phyloP scores from a whole-genome alignment of 2,888 invertebrate species.

The Cepaea hortensis region DNA sequence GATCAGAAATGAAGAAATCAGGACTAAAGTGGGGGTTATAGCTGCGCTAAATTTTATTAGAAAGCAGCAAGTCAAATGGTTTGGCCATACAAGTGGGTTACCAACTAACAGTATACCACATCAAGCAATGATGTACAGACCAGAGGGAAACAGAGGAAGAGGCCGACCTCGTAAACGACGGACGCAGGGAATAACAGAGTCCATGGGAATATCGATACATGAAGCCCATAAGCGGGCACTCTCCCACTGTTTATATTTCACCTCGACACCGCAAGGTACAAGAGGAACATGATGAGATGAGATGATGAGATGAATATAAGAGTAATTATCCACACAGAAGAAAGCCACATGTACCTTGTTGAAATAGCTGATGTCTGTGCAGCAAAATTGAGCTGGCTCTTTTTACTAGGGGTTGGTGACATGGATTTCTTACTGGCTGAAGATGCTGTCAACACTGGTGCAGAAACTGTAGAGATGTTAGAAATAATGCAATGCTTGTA shows the following conservation, averaged over 20 bases:
- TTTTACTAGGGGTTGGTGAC: slow-evolving; percentile 36
- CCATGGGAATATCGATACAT: background rate
- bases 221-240: background rate
- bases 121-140: no score
- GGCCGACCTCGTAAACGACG: background rate
- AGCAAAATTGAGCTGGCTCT: background rate
- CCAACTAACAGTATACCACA: no score
- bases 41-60: no score
- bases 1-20: no score
- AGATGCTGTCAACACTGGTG: slow-evolving; percentile 14
- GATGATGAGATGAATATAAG: background rate
- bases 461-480: slow-evolving; percentile 21
- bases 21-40: no score
- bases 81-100: no score
- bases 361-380: background rate
- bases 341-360: slow-evolving; percentile 8
- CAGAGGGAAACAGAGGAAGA: no score
- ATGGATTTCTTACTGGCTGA: slow-evolving; percentile 30
- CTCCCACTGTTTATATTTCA: no score
- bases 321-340: background rate
- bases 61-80: no score
- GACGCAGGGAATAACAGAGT: background rate
- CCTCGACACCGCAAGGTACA: no score
- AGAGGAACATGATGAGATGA: background rate
- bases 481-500: background rate